phyloP scores from a whole-genome alignment of 2,113 vertebrate genomes.

The Gnathonemus echidnorhynchus region DNA sequence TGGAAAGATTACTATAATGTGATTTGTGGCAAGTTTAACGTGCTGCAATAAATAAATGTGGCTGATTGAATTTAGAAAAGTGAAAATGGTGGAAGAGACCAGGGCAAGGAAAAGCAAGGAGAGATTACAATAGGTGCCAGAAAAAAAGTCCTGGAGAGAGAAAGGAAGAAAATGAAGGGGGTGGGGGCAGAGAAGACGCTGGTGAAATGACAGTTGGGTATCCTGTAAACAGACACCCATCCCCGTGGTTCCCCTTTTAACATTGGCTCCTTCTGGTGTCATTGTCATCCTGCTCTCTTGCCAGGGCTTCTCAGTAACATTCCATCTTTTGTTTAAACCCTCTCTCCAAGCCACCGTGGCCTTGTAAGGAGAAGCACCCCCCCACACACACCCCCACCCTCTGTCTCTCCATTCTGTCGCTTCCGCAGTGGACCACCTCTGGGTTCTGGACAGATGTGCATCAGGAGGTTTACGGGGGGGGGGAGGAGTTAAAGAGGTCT shows the following conservation, averaged over 20 bases:
- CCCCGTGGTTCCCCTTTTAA: not conserved
- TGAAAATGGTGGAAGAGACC: not conserved
- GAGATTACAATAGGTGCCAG: not conserved
- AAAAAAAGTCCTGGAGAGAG: not conserved
- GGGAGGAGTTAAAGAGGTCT: not conserved
- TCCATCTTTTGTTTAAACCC: conserved; percentile 35
- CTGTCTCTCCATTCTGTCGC: conserved; percentile 21
- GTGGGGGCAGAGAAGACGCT: not conserved
- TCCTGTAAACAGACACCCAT: conserved; percentile 7
- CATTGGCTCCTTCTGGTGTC: not conserved
- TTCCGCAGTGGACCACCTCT: conserved; percentile 31
- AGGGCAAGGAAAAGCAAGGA: conserved; percentile 8
- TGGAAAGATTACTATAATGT: not conserved
- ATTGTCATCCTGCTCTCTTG: not conserved
- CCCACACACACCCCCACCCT: conserved; percentile 12
- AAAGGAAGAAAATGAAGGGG: not conserved
- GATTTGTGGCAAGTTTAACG: not conserved
- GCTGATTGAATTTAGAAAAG: not conserved
- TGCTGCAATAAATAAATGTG: not conserved
- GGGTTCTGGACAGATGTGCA: conserved; percentile 28
- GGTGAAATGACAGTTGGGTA: not conserved
- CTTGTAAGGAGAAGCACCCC: conserved; percentile 60
- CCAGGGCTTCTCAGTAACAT: conserved; percentile 23
- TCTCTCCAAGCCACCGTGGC: conserved; percentile 35
- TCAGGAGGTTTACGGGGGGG: conserved; percentile 14